phyloP scores from a whole-genome alignment of 2,888 invertebrate genomes.

The Physocephala rufipes region DNA sequence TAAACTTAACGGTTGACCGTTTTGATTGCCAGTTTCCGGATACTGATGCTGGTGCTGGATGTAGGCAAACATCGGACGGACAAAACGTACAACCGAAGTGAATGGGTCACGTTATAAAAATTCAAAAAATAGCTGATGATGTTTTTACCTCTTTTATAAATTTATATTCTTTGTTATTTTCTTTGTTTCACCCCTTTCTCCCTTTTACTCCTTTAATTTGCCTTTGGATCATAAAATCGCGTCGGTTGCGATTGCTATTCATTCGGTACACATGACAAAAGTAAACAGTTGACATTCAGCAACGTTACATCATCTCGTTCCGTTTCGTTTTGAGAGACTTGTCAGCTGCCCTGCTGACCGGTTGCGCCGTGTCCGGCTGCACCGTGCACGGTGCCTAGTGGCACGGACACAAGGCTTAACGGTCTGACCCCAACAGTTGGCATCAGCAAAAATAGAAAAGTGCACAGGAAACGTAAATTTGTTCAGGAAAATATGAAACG shows the following conservation, averaged over 20 bases:
- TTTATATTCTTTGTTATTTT: conserved; percentile 9
- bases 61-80: background rate
- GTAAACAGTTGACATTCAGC: conserved; percentile 25
- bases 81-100: no score
- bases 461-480: conserved; percentile 37
- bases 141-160: conserved; percentile 1
- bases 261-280: conserved; percentile 15
- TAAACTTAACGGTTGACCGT: conserved; percentile 17
- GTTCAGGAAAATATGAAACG: conserved; percentile 31
- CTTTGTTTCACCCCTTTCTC: conserved; percentile 11
- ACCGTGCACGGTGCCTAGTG: background rate
- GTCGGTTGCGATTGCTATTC: conserved; percentile 24
- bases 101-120: background rate
- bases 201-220: conserved; percentile 7
- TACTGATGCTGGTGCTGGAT: background rate
- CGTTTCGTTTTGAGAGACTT: background rate
- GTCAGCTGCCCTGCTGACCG: background rate
- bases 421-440: conserved; percentile 30
- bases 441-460: conserved; percentile 35
- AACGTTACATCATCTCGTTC: background rate
- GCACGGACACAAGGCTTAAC: no score
- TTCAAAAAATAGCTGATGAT: background rate
- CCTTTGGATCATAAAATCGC: conserved; percentile 25
- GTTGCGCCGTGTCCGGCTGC: background rate
- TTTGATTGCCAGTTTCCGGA: background rate